Evolutionary conservation across 2,888 invertebrate species (phyloP).

Genomic region (Eugnorisma glareosa): DNA sequence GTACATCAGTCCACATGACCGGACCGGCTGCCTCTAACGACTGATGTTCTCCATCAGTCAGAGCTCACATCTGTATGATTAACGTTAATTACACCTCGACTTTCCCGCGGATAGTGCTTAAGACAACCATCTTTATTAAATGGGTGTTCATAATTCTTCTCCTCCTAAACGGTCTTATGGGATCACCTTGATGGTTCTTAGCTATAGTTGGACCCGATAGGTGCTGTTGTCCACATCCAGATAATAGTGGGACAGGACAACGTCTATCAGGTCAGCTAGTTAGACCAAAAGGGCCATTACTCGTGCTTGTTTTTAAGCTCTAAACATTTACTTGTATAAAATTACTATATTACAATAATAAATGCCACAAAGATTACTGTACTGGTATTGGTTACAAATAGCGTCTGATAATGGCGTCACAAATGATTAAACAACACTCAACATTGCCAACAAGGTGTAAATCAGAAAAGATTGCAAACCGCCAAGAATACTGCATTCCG

Average conservation of each 20-base stretch:
- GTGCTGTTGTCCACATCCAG: background rate
- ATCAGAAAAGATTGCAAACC: constrained; percentile 39
- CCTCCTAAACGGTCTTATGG: background rate
- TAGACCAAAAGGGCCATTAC: constrained; percentile 79
- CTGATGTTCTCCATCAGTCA: constrained; percentile 84
- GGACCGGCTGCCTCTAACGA: constrained; percentile 70
- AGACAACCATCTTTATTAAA: constrained; percentile 71
- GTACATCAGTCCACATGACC: constrained; percentile 67
- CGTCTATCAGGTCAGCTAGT: background rate
- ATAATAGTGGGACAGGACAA: background rate
- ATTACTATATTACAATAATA: constrained; percentile 32
- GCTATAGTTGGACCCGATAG: background rate
- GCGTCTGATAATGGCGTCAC: constrained; percentile 23
- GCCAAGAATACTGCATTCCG: constrained; percentile 50
- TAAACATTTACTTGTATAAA: constrained; percentile 62
- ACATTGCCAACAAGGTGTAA: constrained; percentile 18
- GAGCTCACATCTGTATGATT: constrained; percentile 85
- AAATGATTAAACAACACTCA: constrained; percentile 19
- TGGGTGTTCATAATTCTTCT: background rate
- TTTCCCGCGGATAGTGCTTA: constrained; percentile 83
- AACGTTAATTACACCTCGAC: constrained; percentile 88
- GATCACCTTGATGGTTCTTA: background rate
- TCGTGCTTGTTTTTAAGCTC: constrained; percentile 73
- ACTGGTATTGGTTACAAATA: constrained; percentile 18
- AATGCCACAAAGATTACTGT: constrained; percentile 7